Percentiles rank a stretch among this genome's conserved stretches.
Conservation (phyloP, 2,888 invertebrate genomes). For the Thelaira solivaga region DNA sequence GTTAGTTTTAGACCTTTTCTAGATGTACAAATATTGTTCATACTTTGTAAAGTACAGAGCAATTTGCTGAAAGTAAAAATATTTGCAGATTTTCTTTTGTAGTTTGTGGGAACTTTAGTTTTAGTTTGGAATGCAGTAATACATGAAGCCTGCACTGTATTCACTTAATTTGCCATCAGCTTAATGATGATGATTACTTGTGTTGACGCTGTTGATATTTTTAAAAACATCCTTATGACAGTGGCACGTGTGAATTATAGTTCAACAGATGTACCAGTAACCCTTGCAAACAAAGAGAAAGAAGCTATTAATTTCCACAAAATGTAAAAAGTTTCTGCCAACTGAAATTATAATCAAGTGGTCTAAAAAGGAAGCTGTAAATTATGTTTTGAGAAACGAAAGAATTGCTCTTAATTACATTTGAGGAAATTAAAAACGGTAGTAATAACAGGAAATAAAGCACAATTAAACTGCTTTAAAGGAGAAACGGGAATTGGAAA, state of each 20-base stretch:
- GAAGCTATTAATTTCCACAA: neutral
- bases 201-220: slow-evolving; percentile 30
- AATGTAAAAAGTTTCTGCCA: neutral
- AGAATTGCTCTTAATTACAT: neutral
- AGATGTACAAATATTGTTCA: slow-evolving; percentile 20
- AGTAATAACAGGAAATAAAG: neutral
- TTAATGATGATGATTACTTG: slow-evolving; percentile 4
- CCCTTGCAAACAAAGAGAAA: neutral
- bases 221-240: slow-evolving; percentile 41
- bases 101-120: neutral
- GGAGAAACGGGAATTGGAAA: neutral
- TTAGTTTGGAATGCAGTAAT: neutral
- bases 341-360: slow-evolving; percentile 2
- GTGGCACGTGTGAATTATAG: slow-evolving; percentile 42
- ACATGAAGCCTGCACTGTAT: slow-evolving; percentile 33
- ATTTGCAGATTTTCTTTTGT: neutral
- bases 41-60: slow-evolving; percentile 8
- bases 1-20: neutral
- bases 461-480: neutral
- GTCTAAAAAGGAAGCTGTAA: neutral
- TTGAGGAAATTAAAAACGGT: neutral
- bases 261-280: neutral
- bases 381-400: neutral
- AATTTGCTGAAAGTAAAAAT: neutral
- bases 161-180: slow-evolving; percentile 48